Conservation (phyloP, 2,113 vertebrate genomes). For the Callopanchax toddi region DNA sequence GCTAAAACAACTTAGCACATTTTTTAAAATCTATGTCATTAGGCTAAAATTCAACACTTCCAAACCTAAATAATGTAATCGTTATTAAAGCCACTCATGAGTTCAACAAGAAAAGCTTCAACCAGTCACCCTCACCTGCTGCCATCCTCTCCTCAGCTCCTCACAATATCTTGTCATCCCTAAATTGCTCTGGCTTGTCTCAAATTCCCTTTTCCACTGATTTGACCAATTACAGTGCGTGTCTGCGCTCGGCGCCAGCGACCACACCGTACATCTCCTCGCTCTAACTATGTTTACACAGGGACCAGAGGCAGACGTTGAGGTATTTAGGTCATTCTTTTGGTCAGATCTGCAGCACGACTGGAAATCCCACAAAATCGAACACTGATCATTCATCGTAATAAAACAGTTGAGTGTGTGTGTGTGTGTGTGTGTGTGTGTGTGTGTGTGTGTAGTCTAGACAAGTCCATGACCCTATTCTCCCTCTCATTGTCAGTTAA, state of each 20-base stretch:
- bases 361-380: constrained; percentile 67
- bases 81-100: too few species aligned
- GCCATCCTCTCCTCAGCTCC: constrained; percentile 44
- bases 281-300: constrained; percentile 73
- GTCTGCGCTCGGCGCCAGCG: constrained; percentile 32
- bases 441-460: constrained; percentile 6
- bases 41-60: too few species aligned
- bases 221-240: constrained; percentile 65
- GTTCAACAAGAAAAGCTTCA: constrained; percentile 8
- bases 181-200: constrained; percentile 65
- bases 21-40: too few species aligned
- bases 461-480: constrained; percentile 57
- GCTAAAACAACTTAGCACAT: too few species aligned
- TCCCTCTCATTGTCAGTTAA: constrained; percentile 46
- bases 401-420: constrained; percentile 21
- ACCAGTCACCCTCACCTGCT: constrained; percentile 70
- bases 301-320: constrained; percentile 66
- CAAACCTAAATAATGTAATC: too few species aligned
- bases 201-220: constrained; percentile 68
- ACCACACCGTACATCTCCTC: constrained; percentile 63
- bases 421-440: not conserved
- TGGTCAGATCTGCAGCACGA: constrained; percentile 52
- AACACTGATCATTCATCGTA: constrained; percentile 67
- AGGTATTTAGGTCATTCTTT: constrained; percentile 75
- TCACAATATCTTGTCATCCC: constrained; percentile 69